phyloP scores from a whole-genome alignment of 2,113 vertebrate species.

The Rattus norvegicus region DNA sequence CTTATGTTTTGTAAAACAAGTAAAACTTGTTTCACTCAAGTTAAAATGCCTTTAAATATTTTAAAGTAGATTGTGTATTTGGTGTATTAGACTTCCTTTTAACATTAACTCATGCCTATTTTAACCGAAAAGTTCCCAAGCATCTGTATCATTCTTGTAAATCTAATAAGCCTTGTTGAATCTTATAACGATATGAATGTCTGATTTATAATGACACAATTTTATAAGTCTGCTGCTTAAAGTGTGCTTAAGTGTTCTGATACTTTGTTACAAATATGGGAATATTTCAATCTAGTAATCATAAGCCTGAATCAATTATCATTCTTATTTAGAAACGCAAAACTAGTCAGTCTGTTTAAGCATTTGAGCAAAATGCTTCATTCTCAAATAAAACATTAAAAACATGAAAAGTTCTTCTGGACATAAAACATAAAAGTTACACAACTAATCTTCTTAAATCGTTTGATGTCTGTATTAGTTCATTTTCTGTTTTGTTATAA shows the following conservation, averaged over 20 bases:
- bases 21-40: background rate
- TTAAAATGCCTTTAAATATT: slow-evolving; percentile 31
- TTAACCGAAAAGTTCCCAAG: slow-evolving; percentile 44
- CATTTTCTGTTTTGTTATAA: background rate
- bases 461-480: background rate
- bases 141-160: slow-evolving; percentile 18
- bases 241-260: background rate
- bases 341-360: background rate
- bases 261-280: slow-evolving; percentile 1
- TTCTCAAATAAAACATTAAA: background rate
- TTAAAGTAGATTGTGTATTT: slow-evolving; percentile 16
- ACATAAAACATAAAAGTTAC: background rate
- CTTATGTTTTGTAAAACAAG: background rate
- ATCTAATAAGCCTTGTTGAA: slow-evolving; percentile 26
- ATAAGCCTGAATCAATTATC: background rate
- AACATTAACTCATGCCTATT: background rate
- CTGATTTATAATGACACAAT: background rate
- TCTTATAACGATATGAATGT: slow-evolving; percentile 3
- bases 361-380: background rate
- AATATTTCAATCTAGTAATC: slow-evolving; percentile 48
- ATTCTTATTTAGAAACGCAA: slow-evolving; percentile 57
- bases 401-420: slow-evolving; percentile 13
- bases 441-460: background rate
- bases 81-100: background rate
- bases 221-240: background rate